Percentiles rank a stretch among this genome's conserved stretches.
phyloP scores from a whole-genome alignment of 2,113 vertebrate species.

The Rhodinocichla rosea region DNA sequence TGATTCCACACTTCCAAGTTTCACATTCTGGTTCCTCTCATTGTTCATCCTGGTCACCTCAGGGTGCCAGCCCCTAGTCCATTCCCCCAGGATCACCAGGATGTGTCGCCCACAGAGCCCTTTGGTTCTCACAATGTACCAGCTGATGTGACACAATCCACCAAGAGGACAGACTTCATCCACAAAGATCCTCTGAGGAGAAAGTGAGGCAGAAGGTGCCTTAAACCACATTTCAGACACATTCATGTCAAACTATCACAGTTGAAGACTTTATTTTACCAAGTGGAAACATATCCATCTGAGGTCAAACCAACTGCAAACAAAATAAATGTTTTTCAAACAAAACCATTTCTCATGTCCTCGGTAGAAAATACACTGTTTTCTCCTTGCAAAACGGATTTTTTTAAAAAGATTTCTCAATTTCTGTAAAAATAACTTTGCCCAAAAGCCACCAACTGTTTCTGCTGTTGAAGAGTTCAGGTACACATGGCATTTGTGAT shows the following conservation, averaged over 20 bases:
- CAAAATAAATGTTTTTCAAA: neutral
- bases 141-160: neutral
- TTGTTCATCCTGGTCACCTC: neutral
- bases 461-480: neutral
- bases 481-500: rapidly evolving
- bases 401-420: neutral
- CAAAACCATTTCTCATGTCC: neutral
- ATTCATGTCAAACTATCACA: neutral
- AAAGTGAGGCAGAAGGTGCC: neutral
- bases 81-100: neutral
- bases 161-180: neutral
- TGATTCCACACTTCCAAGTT: neutral
- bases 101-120: neutral
- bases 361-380: neutral
- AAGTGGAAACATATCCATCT: neutral
- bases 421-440: neutral
- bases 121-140: rapidly evolving
- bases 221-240: neutral
- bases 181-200: neutral
- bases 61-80: neutral
- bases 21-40: neutral
- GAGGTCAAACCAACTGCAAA: neutral
- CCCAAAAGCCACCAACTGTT: neutral
- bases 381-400: neutral
- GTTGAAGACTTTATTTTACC: neutral